Conservation (phyloP, 2,888 invertebrate genomes). For the Meiosimyza decipiens region DNA sequence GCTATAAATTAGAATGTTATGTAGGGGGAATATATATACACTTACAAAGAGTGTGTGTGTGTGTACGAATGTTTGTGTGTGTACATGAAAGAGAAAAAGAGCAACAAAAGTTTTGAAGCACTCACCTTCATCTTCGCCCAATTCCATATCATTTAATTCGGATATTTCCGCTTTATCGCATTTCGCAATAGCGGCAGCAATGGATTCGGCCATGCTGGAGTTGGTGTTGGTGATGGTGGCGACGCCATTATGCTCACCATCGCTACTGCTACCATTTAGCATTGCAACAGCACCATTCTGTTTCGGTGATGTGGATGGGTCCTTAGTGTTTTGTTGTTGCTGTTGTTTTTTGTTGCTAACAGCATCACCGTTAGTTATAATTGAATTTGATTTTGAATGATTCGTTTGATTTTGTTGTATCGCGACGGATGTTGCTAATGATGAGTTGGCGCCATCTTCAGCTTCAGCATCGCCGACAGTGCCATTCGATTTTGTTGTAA, state of each 20-base stretch:
- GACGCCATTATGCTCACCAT: slow-evolving; percentile 34
- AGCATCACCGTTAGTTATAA: slow-evolving; percentile 60
- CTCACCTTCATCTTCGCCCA: slow-evolving; percentile 59
- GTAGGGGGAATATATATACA: no score
- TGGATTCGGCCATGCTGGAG: slow-evolving; percentile 7
- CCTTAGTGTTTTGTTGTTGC: slow-evolving; percentile 17
- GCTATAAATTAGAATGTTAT: no score
- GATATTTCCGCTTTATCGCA: slow-evolving; percentile 59
- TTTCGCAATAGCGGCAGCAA: slow-evolving; percentile 28
- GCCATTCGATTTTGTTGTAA: slow-evolving; percentile 32
- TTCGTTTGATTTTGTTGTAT: slow-evolving; percentile 51
- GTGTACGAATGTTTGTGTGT: no score
- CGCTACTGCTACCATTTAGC: slow-evolving; percentile 23
- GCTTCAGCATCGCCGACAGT: slow-evolving; percentile 30
- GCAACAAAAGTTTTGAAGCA: neutral
- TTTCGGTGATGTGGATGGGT: slow-evolving; percentile 35
- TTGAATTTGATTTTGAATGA: slow-evolving; percentile 62
- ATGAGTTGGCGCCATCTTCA: slow-evolving; percentile 13
- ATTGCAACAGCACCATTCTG: slow-evolving; percentile 43
- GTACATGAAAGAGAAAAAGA: no score
- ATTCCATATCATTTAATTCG: slow-evolving; percentile 56
- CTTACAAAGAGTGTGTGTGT: no score
- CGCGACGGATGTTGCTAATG: slow-evolving; percentile 36
- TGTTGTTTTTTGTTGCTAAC: slow-evolving; percentile 3
- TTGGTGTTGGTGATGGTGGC: slow-evolving; percentile 2